Evolutionary conservation across 1,140 invertebrate species (phyloP).

Genomic region (Antheraea mylitta): DNA sequence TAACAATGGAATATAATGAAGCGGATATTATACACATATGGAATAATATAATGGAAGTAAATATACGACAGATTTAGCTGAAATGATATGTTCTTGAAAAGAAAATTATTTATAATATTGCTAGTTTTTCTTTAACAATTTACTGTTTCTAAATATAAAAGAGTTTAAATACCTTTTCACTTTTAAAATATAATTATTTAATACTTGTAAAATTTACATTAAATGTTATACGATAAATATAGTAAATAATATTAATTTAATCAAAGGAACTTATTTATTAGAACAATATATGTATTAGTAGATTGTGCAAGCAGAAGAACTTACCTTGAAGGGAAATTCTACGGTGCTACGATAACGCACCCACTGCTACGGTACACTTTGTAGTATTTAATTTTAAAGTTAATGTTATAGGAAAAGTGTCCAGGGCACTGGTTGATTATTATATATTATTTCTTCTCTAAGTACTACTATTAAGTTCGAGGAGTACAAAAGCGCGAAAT

Average conservation of each 20-base stretch:
- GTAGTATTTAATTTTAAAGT: slow-evolving; percentile 14
- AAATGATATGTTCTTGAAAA: neutral
- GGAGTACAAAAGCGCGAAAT: slow-evolving; percentile 24
- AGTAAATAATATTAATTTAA: neutral
- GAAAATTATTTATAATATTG: neutral
- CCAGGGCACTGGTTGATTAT: neutral
- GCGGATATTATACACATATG: slow-evolving; percentile 4
- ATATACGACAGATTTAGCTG: slow-evolving; percentile 1
- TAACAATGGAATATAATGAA: slow-evolving; percentile 2
- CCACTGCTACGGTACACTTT: slow-evolving; percentile 47
- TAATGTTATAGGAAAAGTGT: neutral
- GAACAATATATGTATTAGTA: neutral
- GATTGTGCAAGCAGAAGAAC: slow-evolving; percentile 8
- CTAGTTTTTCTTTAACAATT: no score
- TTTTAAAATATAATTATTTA: neutral
- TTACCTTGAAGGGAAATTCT: slow-evolving; percentile 48
- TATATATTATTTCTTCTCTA: neutral
- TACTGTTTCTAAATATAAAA: no score
- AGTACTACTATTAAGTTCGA: slow-evolving; percentile 14
- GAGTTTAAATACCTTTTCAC: no score
- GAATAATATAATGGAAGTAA: slow-evolving; percentile 3
- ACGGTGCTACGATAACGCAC: slow-evolving; percentile 41
- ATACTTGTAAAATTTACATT: neutral
- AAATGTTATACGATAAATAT: neutral
- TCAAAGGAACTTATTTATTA: neutral